These are phyloP conservation scores for Timema cristinae DNA, from an alignment of 2,888 invertebrate genomes.

Conservation along the genomic window DNA sequence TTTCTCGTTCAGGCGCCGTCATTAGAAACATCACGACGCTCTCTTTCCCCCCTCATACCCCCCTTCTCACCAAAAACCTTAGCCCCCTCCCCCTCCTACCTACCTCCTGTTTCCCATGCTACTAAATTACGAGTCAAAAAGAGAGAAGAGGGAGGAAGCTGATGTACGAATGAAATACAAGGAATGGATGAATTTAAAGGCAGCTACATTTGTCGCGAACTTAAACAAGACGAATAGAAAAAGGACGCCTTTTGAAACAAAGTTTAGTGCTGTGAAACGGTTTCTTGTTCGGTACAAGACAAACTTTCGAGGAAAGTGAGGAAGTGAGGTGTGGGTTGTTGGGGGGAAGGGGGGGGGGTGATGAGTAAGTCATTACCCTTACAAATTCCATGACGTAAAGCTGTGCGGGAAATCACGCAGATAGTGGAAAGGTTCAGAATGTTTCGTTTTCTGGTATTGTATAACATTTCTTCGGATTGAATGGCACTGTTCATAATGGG, in stretches of 20 bases:
- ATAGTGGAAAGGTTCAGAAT: too few relatives aligned
- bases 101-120: background rate
- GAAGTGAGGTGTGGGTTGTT: too few relatives aligned
- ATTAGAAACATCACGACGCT: slow-evolving; percentile 19
- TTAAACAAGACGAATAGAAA: slow-evolving; percentile 9
- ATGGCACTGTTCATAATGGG: too few relatives aligned
- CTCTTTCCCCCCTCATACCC: background rate
- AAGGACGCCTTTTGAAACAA: background rate
- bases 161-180: background rate
- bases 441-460: too few relatives aligned
- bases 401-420: too few relatives aligned
- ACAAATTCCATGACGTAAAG: too few relatives aligned
- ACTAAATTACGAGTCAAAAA: slow-evolving; percentile 12
- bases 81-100: background rate
- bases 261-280: too few relatives aligned
- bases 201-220: slow-evolving; percentile 15
- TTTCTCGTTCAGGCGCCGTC: slow-evolving; percentile 25
- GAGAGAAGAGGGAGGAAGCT: background rate
- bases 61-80: background rate
- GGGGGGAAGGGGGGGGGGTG: too few relatives aligned
- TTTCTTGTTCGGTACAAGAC: too few relatives aligned
- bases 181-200: slow-evolving; percentile 16
- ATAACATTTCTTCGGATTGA: too few relatives aligned
- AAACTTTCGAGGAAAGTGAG: too few relatives aligned
- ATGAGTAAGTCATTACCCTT: too few relatives aligned